Base-by-base conservation (phyloP, 1,140 invertebrate genomes). In the Zaprionus inermis region DNA sequence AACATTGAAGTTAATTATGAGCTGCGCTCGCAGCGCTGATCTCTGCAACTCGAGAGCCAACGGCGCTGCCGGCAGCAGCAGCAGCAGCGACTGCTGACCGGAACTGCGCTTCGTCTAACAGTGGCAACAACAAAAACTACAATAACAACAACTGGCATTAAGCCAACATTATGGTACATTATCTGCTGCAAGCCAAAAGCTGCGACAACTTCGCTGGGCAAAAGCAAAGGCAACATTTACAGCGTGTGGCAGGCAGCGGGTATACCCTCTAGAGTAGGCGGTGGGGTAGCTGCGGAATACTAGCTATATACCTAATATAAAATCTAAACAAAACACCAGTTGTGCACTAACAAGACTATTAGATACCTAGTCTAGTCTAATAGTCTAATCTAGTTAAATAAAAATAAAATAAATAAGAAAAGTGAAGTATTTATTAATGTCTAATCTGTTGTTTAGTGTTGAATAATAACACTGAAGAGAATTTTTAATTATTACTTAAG, bases 61-160 rank as follows among this genome's bases (percentile, higher is more conserved):
- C 49, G n/a, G 12, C 49, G 49, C 49, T 14, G 49, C 49, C n/a
- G 7, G 52, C 51, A 12, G 32, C 11, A 44, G 38, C 38, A 41
- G 7, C 56, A 11, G 44, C 65, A 16, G 41, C 16, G 7, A 51
- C 55, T 44, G 20, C 49, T 44, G 64, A 89, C 84, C 83, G 83
- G 83, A 88, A 88, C 84, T 88, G 70, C 83, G 84, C 73, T 70
- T 76, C 70, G 79, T 4, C 76, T 81, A 55, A 54, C 82, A 86
- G 64, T 58, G 51, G 58, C 64, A 59, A n/a, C 36, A 38, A 11
- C 36, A 72, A 67, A 41, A 63, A 65, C 74, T 49, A 83, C 80
- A 75, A 81, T 67, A 66, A 69, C 12, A 34, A 20, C 46, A 36
- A 67, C 75, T 72, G 82, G 79, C 74, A 77, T 82, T 88, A 82